Base-by-base conservation (phyloP, 2,888 invertebrate genomes). In the Podabrus alpinus region DNA sequence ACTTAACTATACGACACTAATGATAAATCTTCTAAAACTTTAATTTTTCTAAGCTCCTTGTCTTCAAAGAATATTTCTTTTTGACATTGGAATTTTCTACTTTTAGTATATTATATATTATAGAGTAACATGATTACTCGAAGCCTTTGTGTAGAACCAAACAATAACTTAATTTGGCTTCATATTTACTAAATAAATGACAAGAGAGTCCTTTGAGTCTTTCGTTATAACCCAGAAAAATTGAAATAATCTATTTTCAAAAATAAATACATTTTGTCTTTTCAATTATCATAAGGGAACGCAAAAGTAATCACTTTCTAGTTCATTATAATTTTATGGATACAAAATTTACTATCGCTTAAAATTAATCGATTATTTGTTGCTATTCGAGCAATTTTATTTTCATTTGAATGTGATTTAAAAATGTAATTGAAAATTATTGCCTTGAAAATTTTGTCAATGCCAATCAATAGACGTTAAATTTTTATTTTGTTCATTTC, bases 171-270 rank as follows among this genome's bases (percentile, higher is more conserved):
- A 64, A 64, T 64, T 64, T 19, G 62, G 62, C 16, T 21, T 64
- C 62, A 64, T 13, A 64, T 64, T 64, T 64, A 64, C 62, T 64
- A 64, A 64, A 64, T 21, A 64, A 64, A 19, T 64, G 19, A 64
- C 62, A 64, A 64, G 21, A 64, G 0, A 16, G 17, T 64, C 62
- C 21, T 64, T n/a, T 19, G 19, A 21, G 62, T 64, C n/a, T 45
- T 45, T n/a, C 45, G 45, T 21, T 21, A 21, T n/a, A n/a, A n/a
- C 45, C n/a, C 45, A 45, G 45, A 45, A 45, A 45, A 45, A 45
- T 7, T 45, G n/a, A 45, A 45, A n/a, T 45, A n/a, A 45, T 45
- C n/a, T 10, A 45, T 45, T 45, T 45, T n/a, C 45, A n/a, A 45
- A 29, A 45, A 45, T n/a, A 45, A 24, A 45, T 45, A 45, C 45